Conservation (phyloP, 1,140 invertebrate genomes). For the Diplogasteroides magnus region DNA sequence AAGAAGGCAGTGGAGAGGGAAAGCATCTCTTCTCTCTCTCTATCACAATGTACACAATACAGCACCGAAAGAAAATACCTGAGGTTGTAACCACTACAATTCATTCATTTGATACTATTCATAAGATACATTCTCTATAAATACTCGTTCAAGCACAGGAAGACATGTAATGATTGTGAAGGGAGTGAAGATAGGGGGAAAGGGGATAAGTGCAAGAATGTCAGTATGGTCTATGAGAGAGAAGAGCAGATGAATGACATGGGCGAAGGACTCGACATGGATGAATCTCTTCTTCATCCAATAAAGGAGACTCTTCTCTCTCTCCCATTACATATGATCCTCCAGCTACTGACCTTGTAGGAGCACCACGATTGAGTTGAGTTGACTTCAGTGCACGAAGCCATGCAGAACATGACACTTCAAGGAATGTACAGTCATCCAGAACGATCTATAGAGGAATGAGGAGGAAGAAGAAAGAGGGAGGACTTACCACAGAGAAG, state of each 20-base stretch:
- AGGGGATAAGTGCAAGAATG: not conserved
- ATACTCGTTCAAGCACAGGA: not conserved
- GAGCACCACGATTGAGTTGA: conserved; percentile 24
- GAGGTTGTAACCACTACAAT: too few relatives aligned
- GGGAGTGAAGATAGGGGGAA: not conserved
- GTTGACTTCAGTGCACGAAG: conserved; percentile 46
- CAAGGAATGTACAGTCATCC: conserved; percentile 52
- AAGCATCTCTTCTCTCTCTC: too few relatives aligned
- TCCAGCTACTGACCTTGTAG: not conserved
- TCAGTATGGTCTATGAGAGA: not conserved
- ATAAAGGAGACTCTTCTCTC: not conserved
- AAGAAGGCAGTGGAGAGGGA: too few relatives aligned
- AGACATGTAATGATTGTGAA: not conserved
- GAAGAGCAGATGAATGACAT: too few relatives aligned
- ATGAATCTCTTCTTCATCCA: too few relatives aligned
- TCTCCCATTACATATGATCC: not conserved
- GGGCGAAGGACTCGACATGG: too few relatives aligned
- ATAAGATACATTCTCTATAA: too few relatives aligned
- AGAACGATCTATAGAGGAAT: conserved; percentile 29
- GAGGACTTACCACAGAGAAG: conserved; percentile 29
- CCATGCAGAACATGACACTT: conserved; percentile 46
- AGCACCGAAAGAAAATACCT: too few relatives aligned
- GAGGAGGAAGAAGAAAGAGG: too few relatives aligned
- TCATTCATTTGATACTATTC: too few relatives aligned
- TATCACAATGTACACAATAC: too few relatives aligned